Conservation (phyloP, 2,888 invertebrate species). For the Xanthia togata region DNA sequence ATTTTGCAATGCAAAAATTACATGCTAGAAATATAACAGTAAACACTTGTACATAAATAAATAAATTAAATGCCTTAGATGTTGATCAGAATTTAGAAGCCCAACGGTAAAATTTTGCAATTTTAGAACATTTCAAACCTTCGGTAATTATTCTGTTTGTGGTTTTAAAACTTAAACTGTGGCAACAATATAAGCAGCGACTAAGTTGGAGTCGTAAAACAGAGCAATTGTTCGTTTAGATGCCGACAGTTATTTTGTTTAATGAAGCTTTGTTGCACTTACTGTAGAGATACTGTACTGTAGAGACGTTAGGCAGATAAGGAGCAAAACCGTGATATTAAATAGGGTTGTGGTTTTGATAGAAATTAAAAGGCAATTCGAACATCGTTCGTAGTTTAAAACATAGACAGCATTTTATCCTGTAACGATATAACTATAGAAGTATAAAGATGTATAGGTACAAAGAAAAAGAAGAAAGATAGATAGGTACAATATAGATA, state of each 20-base stretch:
- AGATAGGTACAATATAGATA: too few relatives aligned
- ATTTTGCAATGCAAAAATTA: too few relatives aligned
- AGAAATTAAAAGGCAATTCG: neutral
- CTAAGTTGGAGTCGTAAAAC: constrained; percentile 67
- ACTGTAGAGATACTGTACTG: neutral
- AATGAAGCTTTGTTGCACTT: constrained; percentile 50
- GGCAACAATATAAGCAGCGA: constrained; percentile 71
- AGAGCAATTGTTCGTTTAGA: constrained; percentile 54
- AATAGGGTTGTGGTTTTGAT: neutral
- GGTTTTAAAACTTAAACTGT: constrained; percentile 60
- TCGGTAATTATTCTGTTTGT: constrained; percentile 1
- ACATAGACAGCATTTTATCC: neutral
- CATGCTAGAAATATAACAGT: too few relatives aligned
- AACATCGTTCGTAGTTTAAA: neutral
- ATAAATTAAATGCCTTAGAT: too few relatives aligned
- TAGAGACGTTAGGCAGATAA: neutral
- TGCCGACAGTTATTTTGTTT: constrained; percentile 40
- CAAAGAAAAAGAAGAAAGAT: too few relatives aligned
- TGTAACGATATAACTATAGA: neutral
- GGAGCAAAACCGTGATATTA: neutral
- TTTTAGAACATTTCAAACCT: neutral
- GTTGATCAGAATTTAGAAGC: too few relatives aligned
- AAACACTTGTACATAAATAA: neutral
- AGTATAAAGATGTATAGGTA: too few relatives aligned
- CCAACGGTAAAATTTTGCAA: too few relatives aligned